Evolutionary conservation across 2,797 vertebrate genomes (phyloP).

Genomic region (Falco concolor): DNA sequence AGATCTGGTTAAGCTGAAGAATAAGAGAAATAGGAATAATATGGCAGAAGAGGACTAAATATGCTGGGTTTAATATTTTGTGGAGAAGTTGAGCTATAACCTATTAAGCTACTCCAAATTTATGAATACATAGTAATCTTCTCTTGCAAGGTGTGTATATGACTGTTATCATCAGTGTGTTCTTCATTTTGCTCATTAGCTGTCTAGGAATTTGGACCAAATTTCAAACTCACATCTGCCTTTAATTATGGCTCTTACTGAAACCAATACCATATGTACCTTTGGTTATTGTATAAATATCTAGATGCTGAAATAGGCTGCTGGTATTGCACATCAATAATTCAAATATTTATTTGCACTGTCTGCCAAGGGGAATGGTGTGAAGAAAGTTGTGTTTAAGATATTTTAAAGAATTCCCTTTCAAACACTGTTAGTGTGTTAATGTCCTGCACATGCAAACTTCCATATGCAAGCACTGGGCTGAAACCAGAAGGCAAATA

Average conservation of each 20-base stretch:
- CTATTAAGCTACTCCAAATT: background rate
- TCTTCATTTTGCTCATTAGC: background rate
- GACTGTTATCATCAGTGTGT: background rate
- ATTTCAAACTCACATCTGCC: background rate
- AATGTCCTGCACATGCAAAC: fast-evolving
- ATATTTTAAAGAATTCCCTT: background rate
- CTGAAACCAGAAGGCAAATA: background rate
- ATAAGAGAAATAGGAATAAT: background rate
- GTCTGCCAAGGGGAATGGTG: background rate
- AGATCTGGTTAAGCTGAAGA: background rate
- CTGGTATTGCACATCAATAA: background rate
- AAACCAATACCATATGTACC: background rate
- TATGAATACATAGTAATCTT: background rate
- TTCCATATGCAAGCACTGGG: background rate
- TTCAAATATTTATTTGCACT: background rate
- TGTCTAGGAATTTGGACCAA: background rate
- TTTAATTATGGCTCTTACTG: background rate
- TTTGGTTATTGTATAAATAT: background rate
- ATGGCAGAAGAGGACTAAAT: background rate
- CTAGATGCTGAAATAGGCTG: background rate
- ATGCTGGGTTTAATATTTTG: background rate
- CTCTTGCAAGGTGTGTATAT: background rate
- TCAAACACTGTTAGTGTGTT: background rate
- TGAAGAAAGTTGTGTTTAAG: background rate
- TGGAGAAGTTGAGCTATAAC: background rate